phyloP scores from a whole-genome alignment of 2,797 vertebrate genomes.

The Poecile montanus region DNA sequence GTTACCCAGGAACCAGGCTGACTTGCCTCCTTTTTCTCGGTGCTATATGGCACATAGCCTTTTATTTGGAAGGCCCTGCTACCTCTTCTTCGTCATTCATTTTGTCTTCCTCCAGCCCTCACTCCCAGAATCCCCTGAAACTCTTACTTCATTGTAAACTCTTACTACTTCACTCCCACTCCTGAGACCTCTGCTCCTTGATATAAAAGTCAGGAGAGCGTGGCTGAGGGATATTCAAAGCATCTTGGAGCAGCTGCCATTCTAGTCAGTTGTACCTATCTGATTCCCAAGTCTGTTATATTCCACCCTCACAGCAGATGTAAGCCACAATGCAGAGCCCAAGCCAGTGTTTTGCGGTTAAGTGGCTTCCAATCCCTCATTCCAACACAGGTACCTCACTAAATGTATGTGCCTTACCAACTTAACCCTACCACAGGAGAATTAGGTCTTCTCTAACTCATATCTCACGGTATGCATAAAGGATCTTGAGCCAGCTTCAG shows the following conservation, averaged over 20 bases:
- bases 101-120: neutral
- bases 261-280: neutral
- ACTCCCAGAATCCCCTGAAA: neutral
- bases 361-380: neutral
- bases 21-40: neutral
- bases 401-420: neutral
- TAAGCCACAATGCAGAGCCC: neutral
- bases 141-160: neutral
- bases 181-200: neutral
- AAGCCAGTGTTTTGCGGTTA: neutral
- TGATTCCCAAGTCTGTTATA: neutral
- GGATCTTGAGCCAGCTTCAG: neutral
- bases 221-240: neutral
- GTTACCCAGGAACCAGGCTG: neutral
- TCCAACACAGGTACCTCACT: neutral
- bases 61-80: neutral
- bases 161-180: neutral
- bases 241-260: neutral
- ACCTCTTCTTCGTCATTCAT: neutral
- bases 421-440: neutral
- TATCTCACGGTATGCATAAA: accelerated
- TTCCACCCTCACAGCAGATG: neutral
- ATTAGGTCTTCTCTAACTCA: neutral
- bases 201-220: neutral
- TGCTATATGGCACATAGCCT: neutral